Evolutionary conservation across 1,140 invertebrate genomes (phyloP).

Genomic region (Zelostemma sp.): DNA sequence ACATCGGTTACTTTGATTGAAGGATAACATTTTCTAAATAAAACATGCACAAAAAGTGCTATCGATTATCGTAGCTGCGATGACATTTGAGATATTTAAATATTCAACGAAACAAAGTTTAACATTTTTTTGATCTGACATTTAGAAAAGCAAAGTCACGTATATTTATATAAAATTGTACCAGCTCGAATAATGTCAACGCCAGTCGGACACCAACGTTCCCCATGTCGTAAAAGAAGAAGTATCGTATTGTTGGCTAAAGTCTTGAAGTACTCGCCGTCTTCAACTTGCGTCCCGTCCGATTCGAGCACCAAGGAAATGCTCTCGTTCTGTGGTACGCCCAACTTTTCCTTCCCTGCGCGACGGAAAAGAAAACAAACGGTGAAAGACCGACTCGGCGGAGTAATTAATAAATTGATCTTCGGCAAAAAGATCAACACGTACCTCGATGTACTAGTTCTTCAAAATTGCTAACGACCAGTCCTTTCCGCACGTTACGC

Average conservation of each 20-base stretch:
- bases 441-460: constrained; percentile 91
- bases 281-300: constrained; percentile 95
- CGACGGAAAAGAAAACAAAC: constrained; percentile 2
- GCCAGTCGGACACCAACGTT: constrained; percentile 91
- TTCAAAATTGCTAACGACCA: constrained; percentile 92
- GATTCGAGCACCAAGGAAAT: constrained; percentile 90
- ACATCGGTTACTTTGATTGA: not conserved
- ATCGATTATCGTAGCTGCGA: too few species aligned
- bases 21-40: not conserved
- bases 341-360: constrained; percentile 89
- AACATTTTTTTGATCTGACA: too few species aligned
- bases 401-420: not conserved
- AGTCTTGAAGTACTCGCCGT: constrained; percentile 93
- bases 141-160: too few species aligned
- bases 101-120: too few species aligned
- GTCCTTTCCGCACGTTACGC: constrained; percentile 91
- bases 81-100: too few species aligned
- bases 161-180: constrained; percentile 55
- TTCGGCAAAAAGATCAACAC: too few species aligned
- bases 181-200: constrained; percentile 94
- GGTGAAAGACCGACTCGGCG: not conserved
- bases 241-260: constrained; percentile 92
- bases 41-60: not conserved
- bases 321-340: constrained; percentile 84
- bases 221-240: constrained; percentile 86